These are phyloP conservation scores for Wiebesia pumilae DNA, from an alignment of 1,140 invertebrate species.

Conservation along the genomic window DNA sequence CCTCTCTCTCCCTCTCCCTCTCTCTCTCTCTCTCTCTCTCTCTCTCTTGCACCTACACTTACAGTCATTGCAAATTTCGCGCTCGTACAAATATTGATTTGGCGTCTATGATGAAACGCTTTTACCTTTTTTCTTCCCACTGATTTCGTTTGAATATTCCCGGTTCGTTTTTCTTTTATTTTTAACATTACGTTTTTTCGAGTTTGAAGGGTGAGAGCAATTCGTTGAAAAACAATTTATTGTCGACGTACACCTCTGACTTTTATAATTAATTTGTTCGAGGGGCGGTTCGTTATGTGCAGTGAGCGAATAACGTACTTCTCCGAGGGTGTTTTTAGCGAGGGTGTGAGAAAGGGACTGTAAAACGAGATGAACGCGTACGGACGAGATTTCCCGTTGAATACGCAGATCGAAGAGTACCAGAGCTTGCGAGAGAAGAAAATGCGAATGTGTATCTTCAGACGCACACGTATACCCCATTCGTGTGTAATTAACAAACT, in stretches of 20 bases:
- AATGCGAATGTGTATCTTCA: background rate
- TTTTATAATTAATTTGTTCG: slow-evolving; percentile 42
- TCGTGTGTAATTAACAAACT: slow-evolving; percentile 39
- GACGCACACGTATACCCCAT: background rate
- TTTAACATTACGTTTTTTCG: background rate
- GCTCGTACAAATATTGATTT: slow-evolving; percentile 49
- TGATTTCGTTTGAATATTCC: slow-evolving; percentile 12
- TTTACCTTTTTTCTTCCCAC: background rate
- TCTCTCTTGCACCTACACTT: too few species aligned
- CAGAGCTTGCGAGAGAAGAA: background rate
- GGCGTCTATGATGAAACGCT: background rate
- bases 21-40: slow-evolving; percentile 9
- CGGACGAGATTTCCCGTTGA: slow-evolving; percentile 38
- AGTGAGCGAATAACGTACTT: background rate
- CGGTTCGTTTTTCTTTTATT: background rate
- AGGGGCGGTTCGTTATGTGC: background rate
- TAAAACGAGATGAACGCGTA: background rate
- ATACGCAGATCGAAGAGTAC: slow-evolving; percentile 24
- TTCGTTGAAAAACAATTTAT: slow-evolving; percentile 35
- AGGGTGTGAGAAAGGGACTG: background rate
- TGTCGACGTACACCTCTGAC: background rate
- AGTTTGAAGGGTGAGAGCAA: background rate
- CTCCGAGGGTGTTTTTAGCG: background rate
- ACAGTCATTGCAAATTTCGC: slow-evolving; percentile 48
- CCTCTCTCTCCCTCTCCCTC: background rate